These are phyloP conservation scores for Rhingia campestris DNA, from an alignment of 2,888 invertebrate species.

Conservation along the genomic window DNA sequence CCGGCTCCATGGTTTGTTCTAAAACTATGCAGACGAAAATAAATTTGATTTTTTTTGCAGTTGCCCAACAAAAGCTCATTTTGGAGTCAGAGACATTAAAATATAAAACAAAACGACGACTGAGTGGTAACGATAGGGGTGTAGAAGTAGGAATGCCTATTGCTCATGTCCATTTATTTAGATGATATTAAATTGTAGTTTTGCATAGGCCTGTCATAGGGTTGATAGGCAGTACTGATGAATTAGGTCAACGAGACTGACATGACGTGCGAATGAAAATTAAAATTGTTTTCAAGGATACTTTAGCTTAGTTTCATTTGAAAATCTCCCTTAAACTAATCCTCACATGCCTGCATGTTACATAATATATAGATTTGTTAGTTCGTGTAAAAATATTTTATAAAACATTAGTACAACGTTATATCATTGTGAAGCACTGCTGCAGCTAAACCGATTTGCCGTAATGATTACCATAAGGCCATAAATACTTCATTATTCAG, in stretches of 20 bases:
- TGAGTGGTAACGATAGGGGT: neutral
- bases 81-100: conserved; percentile 28
- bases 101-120: conserved; percentile 28
- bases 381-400: too few species aligned
- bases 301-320: neutral
- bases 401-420: too few species aligned
- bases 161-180: neutral
- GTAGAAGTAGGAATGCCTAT: neutral
- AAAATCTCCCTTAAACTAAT: neutral
- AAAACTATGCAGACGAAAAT: conserved; percentile 58
- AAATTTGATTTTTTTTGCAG: conserved; percentile 24
- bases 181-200: conserved; percentile 9
- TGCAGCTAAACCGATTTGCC: too few species aligned
- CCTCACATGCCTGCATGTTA: too few species aligned
- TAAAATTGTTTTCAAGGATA: neutral
- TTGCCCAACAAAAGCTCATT: conserved; percentile 18
- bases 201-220: neutral
- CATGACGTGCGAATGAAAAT: neutral
- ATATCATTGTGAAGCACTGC: too few species aligned
- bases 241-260: neutral
- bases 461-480: too few species aligned
- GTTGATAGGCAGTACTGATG: neutral
- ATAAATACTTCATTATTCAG: neutral
- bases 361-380: too few species aligned
- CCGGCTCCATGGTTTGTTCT: conserved; percentile 30